A percentile compares a stretch with the other conserved stretches of the same genome.
Conservation (phyloP, 1,140 invertebrate species). For the Dendrolimus kikuchii region DNA sequence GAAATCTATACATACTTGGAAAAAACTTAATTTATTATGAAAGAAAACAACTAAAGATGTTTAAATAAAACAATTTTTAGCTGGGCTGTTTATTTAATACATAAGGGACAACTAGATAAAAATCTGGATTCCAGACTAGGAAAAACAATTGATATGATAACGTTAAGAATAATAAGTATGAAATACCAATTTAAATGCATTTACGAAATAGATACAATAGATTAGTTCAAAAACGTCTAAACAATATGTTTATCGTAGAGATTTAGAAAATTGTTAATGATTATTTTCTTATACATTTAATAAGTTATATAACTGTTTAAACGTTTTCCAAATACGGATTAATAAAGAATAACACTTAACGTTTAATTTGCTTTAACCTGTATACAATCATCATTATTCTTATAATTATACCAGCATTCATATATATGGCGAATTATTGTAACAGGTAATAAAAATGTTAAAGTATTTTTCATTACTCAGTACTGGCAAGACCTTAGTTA, state of each 20-base stretch:
- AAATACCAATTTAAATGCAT: conserved; percentile 29
- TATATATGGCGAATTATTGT: too few species aligned
- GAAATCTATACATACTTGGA: too few species aligned
- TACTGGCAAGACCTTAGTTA: too few species aligned
- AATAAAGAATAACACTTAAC: too few species aligned
- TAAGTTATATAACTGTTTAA: neutral
- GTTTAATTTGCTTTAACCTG: too few species aligned
- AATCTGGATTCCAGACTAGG: conserved; percentile 54
- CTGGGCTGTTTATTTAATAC: conserved; percentile 55
- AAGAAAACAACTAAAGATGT: conserved; percentile 15
- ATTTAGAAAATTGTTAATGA: conserved; percentile 13
- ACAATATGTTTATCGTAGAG: conserved; percentile 20
- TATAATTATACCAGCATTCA: too few species aligned
- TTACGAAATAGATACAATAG: conserved; percentile 23
- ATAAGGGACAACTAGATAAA: conserved; percentile 61
- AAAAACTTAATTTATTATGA: too few species aligned
- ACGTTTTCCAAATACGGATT: too few species aligned
- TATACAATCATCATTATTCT: too few species aligned
- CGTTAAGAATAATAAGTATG: conserved; percentile 45
- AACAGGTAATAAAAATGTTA: too few species aligned
- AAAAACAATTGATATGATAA: conserved; percentile 65
- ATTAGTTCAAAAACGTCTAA: conserved; percentile 27
- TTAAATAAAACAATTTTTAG: conserved; percentile 34
- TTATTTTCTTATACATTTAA: conserved; percentile 6
- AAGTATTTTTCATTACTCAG: too few species aligned